Conservation (phyloP, 2,888 invertebrate genomes). For the Ecliptopera silaceata region DNA sequence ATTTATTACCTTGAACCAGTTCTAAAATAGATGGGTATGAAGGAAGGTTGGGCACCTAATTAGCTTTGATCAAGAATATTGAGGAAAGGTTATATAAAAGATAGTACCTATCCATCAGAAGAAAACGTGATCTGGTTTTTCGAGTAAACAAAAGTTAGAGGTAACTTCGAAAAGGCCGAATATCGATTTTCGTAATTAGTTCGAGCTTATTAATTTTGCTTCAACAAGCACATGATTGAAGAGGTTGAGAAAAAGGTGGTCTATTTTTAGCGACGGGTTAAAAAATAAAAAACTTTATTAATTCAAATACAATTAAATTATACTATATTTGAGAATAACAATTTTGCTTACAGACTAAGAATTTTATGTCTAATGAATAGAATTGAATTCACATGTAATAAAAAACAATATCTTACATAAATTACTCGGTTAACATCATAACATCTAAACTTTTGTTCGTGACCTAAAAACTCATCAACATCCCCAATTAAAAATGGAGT, state of each 20-base stretch:
- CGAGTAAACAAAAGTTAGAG: not conserved
- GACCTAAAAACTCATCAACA: conserved; percentile 68
- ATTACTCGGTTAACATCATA: too few species aligned
- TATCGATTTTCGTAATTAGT: not conserved
- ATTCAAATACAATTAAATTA: too few species aligned
- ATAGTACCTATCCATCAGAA: not conserved
- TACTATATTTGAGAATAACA: too few species aligned
- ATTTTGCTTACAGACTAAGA: too few species aligned
- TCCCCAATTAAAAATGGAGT: conserved; percentile 73
- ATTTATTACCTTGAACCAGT: not conserved
- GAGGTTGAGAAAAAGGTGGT: too few species aligned
- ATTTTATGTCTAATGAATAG: too few species aligned
- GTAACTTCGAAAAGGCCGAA: not conserved
- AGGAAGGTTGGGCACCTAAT: not conserved
- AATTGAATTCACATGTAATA: too few species aligned
- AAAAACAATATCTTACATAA: too few species aligned
- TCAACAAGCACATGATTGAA: not conserved
- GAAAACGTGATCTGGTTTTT: not conserved
- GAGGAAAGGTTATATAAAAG: not conserved
- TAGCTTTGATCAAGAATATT: not conserved
- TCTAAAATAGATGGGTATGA: not conserved
- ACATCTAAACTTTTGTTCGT: conserved; percentile 35
- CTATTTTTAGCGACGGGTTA: too few species aligned
- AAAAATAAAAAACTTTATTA: too few species aligned
- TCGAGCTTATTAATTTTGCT: not conserved